Evolutionary conservation across 2,113 vertebrate genomes (phyloP).

Genomic region (Zosterops hypoxanthus): DNA sequence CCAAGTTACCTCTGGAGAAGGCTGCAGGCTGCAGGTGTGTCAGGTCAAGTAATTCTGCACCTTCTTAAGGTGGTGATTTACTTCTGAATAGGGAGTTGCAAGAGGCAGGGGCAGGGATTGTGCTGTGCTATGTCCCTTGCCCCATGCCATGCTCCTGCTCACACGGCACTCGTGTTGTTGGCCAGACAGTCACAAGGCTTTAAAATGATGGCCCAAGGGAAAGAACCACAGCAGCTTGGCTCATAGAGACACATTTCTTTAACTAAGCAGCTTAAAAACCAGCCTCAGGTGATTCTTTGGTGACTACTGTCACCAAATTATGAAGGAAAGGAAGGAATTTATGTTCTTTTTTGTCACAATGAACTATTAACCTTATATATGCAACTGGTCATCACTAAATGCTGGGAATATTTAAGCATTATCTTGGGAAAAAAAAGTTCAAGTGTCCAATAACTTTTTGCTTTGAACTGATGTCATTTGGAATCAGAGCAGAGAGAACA

Average conservation of each 20-base stretch:
- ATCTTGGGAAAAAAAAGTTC: neutral
- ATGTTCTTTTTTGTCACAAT: neutral
- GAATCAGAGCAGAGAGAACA: neutral
- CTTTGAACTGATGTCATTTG: neutral
- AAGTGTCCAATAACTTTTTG: neutral
- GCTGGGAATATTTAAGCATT: neutral
- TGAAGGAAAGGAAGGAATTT: neutral
- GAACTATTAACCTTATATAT: neutral
- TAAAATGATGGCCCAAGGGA: neutral
- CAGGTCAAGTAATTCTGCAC: neutral
- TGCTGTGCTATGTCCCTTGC: accelerated
- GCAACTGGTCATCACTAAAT: neutral
- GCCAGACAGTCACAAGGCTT: neutral
- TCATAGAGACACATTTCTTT: neutral
- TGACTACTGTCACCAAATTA: neutral
- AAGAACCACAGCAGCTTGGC: neutral
- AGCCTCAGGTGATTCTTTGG: neutral
- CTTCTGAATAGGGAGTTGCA: neutral
- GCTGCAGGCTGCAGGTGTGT: neutral
- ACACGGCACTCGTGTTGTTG: neutral
- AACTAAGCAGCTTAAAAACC: neutral
- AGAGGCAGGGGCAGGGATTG: neutral
- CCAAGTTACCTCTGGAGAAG: neutral
- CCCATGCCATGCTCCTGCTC: neutral
- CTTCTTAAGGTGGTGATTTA: neutral